Evolutionary conservation across 2,888 invertebrate species (phyloP), one percentile per base, ranked within the genome.

Genomic region (Folsomia candida): DNA sequence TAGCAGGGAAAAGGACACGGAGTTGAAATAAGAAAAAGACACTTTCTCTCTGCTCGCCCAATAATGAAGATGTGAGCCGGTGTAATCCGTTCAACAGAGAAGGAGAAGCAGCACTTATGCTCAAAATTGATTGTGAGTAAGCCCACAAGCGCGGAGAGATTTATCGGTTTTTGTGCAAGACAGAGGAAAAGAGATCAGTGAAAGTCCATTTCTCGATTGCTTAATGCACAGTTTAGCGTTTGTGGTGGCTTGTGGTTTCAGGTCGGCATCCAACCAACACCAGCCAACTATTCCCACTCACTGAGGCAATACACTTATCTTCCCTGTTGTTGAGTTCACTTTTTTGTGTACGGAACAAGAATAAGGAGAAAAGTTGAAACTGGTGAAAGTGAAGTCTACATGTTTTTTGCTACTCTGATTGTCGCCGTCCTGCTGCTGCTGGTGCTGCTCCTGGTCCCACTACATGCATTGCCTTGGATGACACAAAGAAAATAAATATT

Each of bases 1-100:
- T 9, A 47, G 47, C 9, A 9, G 47, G 14, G 20, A 57, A 3
- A 18, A 59, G 6, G 59, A 25, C 20, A 27, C 24, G 24, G 59
- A 26, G 28, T 29, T 26, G 20, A 25, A 37, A 62, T 29, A 62
- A 37, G 37, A 62, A 37, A 37, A 62, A 62, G 62, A 62, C 59
- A 54, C 54, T 54, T 22, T 54, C 54, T 54, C 18, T n/a, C n/a
- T n/a, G n/a, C n/a, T n/a, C n/a, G 4, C 24, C 4, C 3, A 18
- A 18, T 27, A 59, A 14, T 59, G 24, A 29, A 22, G 62, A 62
- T 28, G 9, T 62, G 62, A 28, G 62, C 27, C 29, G 18, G 37
- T 62, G 62, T 62, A 62, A 62, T 62, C 62, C 62, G 62, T 28
- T 62, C 62, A 28, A 62, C n/a, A n/a, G n/a, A n/a, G n/a, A n/a